phyloP scores from a whole-genome alignment of 2,888 invertebrate species.

The Limenitis camilla region DNA sequence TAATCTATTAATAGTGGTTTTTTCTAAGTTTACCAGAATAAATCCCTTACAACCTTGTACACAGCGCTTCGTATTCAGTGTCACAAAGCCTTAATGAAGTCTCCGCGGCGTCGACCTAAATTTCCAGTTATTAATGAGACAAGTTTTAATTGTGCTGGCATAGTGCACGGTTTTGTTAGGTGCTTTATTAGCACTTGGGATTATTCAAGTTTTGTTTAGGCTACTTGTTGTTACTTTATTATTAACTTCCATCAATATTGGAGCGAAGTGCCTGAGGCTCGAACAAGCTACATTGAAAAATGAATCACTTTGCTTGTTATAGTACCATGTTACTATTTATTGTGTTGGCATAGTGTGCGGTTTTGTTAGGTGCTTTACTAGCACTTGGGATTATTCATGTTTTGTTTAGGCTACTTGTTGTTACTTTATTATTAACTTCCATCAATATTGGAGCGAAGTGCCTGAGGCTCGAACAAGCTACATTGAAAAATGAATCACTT shows the following conservation, averaged over 20 bases:
- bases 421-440: background rate
- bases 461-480: too few relatives aligned
- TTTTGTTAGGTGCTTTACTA: slow-evolving; percentile 21
- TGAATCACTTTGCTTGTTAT: too few relatives aligned
- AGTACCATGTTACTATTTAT: too few relatives aligned
- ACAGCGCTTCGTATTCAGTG: slow-evolving; percentile 3
- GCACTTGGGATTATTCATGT: slow-evolving; percentile 18
- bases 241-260: background rate
- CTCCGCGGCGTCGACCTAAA: slow-evolving; percentile 40
- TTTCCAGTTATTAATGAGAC: slow-evolving; percentile 56
- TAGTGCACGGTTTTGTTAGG: slow-evolving; percentile 21
- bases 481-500: too few relatives aligned
- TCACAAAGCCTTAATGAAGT: slow-evolving; percentile 9
- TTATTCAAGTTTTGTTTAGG: slow-evolving; percentile 15
- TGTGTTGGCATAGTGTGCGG: slow-evolving; percentile 28
- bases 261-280: too few relatives aligned
- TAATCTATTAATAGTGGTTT: background rate
- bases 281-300: too few relatives aligned
- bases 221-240: slow-evolving; percentile 3
- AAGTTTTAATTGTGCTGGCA: slow-evolving; percentile 51
- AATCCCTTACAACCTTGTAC: background rate
- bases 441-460: background rate
- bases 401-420: slow-evolving; percentile 5
- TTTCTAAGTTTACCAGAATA: background rate
- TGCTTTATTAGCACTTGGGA: slow-evolving; percentile 18